phyloP scores from a whole-genome alignment of 2,888 invertebrate species.

The Callosobruchus maculatus region DNA sequence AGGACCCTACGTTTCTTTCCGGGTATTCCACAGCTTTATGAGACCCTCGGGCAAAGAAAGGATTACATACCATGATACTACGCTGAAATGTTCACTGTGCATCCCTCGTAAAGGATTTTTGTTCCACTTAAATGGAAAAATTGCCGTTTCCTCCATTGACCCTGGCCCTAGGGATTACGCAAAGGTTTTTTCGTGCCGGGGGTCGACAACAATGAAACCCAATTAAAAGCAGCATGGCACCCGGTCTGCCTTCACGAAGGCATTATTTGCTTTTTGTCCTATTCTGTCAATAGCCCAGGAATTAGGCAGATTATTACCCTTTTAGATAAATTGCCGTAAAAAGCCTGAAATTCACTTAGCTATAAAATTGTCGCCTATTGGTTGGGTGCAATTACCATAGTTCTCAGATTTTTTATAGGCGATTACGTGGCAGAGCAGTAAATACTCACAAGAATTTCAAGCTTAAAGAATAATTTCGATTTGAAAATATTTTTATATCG shows the following conservation, averaged over 20 bases:
- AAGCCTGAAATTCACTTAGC: not conserved
- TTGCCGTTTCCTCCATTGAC: not conserved
- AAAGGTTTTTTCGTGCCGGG: not conserved
- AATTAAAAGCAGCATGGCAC: not conserved
- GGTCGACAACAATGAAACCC: not conserved
- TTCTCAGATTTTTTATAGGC: too few species aligned
- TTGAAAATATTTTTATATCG: too few species aligned
- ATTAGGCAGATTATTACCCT: not conserved
- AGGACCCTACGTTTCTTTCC: too few species aligned
- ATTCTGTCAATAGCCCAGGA: not conserved
- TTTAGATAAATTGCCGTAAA: not conserved
- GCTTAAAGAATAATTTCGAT: too few species aligned
- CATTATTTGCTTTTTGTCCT: not conserved
- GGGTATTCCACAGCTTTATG: too few species aligned
- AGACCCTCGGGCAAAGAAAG: too few species aligned
- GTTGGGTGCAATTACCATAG: too few species aligned
- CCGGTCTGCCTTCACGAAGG: not conserved
- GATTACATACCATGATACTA: too few species aligned
- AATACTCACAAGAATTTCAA: too few species aligned
- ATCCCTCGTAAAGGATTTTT: not conserved
- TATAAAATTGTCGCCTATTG: not conserved
- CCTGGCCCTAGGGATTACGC: not conserved
- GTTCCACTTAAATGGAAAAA: not conserved
- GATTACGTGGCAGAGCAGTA: too few species aligned
- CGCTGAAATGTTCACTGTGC: too few species aligned